Percentiles rank a stretch among this genome's conserved stretches.
These are phyloP conservation scores for Caenorhabditis briggsae DNA, from an alignment of 1,140 invertebrate genomes.

Conservation along the genomic window DNA sequence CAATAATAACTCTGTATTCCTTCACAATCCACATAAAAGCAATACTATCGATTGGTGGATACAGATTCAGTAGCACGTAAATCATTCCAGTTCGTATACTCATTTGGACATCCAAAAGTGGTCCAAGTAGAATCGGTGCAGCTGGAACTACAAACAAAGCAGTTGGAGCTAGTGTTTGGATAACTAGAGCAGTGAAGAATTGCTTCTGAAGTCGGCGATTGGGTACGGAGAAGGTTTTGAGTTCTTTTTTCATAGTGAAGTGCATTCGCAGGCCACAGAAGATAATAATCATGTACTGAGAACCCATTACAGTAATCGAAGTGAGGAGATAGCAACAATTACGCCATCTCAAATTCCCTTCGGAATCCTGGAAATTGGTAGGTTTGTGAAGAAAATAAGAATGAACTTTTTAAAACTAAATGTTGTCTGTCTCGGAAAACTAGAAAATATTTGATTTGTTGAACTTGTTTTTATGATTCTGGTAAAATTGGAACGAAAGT, in stretches of 20 bases:
- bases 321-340: background rate
- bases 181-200: background rate
- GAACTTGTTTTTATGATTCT: no score
- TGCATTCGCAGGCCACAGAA: background rate
- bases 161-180: background rate
- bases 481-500: no score
- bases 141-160: conserved; percentile 2
- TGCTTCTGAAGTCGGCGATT: conserved; percentile 1
- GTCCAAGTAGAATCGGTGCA: conserved; percentile 1
- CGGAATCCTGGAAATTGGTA: background rate
- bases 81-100: background rate
- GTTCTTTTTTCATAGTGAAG: conserved; percentile 2
- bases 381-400: background rate
- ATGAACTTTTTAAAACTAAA: background rate
- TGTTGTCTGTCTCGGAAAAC: no score
- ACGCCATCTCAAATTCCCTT: background rate
- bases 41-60: conserved; percentile 24
- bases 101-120: background rate
- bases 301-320: background rate
- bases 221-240: background rate
- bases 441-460: no score
- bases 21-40: conserved; percentile 1
- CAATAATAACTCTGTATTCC: background rate
- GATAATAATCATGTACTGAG: background rate
- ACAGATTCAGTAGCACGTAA: background rate